Evolutionary conservation across 2,888 invertebrate genomes (phyloP), one percentile per base, ranked within the genome.

Genomic region (Dione juno): DNA sequence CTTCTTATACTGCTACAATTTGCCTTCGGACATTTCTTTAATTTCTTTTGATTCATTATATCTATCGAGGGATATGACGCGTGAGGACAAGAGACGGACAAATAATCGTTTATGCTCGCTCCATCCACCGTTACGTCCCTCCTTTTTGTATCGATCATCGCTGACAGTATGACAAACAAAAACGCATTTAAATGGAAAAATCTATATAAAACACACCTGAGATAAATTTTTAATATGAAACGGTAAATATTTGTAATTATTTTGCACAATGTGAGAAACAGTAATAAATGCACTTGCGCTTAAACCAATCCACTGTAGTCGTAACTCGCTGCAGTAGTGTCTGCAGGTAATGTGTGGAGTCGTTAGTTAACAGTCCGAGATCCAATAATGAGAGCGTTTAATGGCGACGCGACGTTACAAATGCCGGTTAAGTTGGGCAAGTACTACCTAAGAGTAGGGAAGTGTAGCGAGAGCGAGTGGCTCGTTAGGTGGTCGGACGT

Each of bases 401-500:
- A 52, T 43, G 37, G 41, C 16, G 16, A 43, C 41, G 41, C 16
- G 16, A 43, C 41, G 28, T 61, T 67, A 53, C 52, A 52, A 45
- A 40, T 53, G 59, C 48, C 45, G 43, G 13, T 43, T 53, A 52
- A 61, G 43, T 67, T 61, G 13, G 28, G 43, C 11, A 43, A 61
- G 61, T 21, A n/a, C 6, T 45, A 45, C 28, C 45, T n/a, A 28
- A 28, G 45, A 5, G 16, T 28, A 7, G 28, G 48, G 37, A n/a
- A 54, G 50, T n/a, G 28, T 41, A 37, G 53, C 54, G 16, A 68
- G 63, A 64, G 64, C 63, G 53, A 66, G 70, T 66, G 45, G 45
- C 52, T 70, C 70, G 70, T 70, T 70, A 66, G 53, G 70, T 66
- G 61, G 53, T 66, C 21, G 37, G 66, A 58, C 43, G 66, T 45